phyloP scores from a whole-genome alignment of 2,113 vertebrate genomes.

The Odontesthes bonariensis region DNA sequence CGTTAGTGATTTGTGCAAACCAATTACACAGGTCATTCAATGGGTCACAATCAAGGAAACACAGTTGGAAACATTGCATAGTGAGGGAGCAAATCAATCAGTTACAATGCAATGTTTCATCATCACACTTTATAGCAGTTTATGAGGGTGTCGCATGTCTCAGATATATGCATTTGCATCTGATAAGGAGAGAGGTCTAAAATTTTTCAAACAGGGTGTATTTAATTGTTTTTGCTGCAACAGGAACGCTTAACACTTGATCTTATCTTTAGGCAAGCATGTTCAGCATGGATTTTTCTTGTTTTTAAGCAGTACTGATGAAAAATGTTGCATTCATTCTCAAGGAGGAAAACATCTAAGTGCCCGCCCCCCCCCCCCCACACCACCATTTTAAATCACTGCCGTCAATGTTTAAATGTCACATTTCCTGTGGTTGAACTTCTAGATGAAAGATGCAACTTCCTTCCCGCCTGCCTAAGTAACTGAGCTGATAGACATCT shows the following conservation, averaged over 20 bases:
- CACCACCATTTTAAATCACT: slow-evolving; percentile 58
- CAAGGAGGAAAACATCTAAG: not conserved
- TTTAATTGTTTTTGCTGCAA: slow-evolving; percentile 16
- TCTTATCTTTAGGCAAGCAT: slow-evolving; percentile 46
- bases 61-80: slow-evolving; percentile 46
- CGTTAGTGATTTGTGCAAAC: slow-evolving; percentile 78
- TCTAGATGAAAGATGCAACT: slow-evolving; percentile 77
- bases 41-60: slow-evolving; percentile 72
- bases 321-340: not conserved
- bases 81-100: slow-evolving; percentile 73
- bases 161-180: slow-evolving; percentile 38
- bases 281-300: not conserved
- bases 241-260: slow-evolving; percentile 16
- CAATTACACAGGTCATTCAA: slow-evolving; percentile 80
- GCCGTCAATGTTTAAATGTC: slow-evolving; percentile 67
- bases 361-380: slow-evolving; percentile 12
- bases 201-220: slow-evolving; percentile 14
- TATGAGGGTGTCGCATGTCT: slow-evolving; percentile 62
- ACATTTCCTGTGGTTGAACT: slow-evolving; percentile 78
- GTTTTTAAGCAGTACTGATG: not conserved
- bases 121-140: slow-evolving; percentile 74
- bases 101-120: slow-evolving; percentile 75
- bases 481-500: slow-evolving; percentile 72
- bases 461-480: slow-evolving; percentile 52
- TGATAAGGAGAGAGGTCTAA: slow-evolving; percentile 57